Base-by-base conservation (phyloP, 2,113 vertebrate genomes). In the Ceyx cyanopectus region DNA sequence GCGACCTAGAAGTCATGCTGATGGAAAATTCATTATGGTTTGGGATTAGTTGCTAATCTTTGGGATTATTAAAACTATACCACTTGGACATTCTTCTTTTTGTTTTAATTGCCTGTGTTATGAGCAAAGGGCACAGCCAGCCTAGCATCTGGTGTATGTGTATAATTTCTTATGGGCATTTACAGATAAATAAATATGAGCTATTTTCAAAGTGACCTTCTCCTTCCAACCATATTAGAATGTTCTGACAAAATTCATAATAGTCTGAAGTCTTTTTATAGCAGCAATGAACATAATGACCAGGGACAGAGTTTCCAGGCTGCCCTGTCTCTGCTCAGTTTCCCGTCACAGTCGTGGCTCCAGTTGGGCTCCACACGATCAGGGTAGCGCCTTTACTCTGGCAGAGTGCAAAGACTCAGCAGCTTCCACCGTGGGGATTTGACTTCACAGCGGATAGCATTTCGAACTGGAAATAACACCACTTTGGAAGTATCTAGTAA, bases 21-120 rank as follows among this genome's bases (percentile, higher is more conserved):
- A 93, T 85, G 95, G 96, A 96, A 96, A 96, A 93, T 87, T 94
- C 89, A 95, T 96, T 96, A 91, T 85, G 30, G 34, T 90, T 96
- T 94, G 72, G 84, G 85, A 96, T 96, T 94, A 96, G 92, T 43
- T 75, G 75, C 30, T 93, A 95, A 95, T 95, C 91, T 93, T 87
- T 83, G 48, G 72, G 81, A 92, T 94, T 96, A 95, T 87, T 87
- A 92, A 85, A 94, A 93, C 75, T 87, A 74, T 87, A 92, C 32
- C 7, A 6, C 87, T 92, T 80, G 61, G 76, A 93, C 65, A 81
- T 94, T 92, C 93, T 92, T 83, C n/a, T 76, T 94, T 95, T 89
- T 89, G 40, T 93, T 96, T 93, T 93, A 94, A 94, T 90, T 93
- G 96, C 61, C 72, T 87, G 63, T 32, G 75, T 78, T 75, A 93